Conservation (phyloP, 2,888 invertebrate genomes). For the Torymus aiolomorphi region DNA sequence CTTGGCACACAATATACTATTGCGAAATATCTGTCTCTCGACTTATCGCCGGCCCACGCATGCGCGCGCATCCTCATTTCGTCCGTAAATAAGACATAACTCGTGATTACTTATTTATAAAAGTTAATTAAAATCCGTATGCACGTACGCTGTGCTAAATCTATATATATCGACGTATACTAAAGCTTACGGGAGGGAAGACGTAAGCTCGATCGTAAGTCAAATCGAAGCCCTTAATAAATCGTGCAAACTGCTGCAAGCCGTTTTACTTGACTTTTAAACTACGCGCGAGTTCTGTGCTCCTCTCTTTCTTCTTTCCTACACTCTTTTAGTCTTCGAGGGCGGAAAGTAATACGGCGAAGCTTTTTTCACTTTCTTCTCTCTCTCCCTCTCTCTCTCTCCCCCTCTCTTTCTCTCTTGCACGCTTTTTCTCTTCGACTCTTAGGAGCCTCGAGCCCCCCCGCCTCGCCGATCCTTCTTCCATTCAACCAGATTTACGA, state of each 20-base stretch:
- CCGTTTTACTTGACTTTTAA: slow-evolving; percentile 36
- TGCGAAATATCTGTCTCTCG: too few species aligned
- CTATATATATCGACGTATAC: too few species aligned
- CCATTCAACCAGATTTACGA: too few species aligned
- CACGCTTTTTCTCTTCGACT: background rate
- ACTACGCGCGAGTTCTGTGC: slow-evolving; percentile 14
- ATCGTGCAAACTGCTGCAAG: slow-evolving; percentile 20
- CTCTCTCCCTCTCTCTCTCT: background rate
- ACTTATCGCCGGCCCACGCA: too few species aligned
- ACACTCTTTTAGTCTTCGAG: background rate
- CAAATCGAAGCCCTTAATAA: slow-evolving; percentile 25
- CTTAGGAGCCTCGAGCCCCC: too few species aligned
- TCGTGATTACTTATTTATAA: background rate
- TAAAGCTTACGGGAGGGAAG: too few species aligned
- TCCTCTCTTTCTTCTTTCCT: background rate
- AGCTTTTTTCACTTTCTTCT: slow-evolving; percentile 10
- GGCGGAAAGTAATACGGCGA: slow-evolving; percentile 10
- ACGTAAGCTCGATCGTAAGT: background rate
- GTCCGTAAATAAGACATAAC: slow-evolving; percentile 8
- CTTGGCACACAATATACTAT: too few species aligned
- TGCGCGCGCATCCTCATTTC: too few species aligned
- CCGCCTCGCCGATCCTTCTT: too few species aligned
- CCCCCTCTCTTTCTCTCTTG: too few species aligned
- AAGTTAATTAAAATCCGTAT: background rate
- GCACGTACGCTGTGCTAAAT: too few species aligned